These are phyloP conservation scores for Parnassius smintheus DNA, from an alignment of 2,888 invertebrate genomes.

Conservation along the genomic window DNA sequence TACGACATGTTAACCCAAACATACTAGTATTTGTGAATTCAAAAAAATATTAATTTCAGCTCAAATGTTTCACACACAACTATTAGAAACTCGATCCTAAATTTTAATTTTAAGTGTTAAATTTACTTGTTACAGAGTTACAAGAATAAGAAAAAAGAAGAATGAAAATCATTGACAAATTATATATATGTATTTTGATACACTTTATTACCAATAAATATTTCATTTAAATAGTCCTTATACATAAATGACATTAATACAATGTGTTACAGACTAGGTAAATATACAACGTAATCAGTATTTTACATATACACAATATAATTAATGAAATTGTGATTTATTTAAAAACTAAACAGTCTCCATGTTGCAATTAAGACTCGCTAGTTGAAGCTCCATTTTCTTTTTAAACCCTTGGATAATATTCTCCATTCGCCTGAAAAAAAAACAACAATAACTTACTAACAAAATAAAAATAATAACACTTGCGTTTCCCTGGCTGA, in stretches of 20 bases:
- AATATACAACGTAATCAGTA: conserved; percentile 3
- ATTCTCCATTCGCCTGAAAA: conserved; percentile 82
- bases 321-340: neutral
- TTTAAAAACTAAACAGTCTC: conserved; percentile 54
- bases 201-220: neutral
- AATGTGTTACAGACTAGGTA: conserved; percentile 9
- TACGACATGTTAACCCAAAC: no score
- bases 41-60: no score
- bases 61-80: no score
- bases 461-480: no score
- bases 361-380: conserved; percentile 81
- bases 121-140: conserved; percentile 48
- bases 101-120: neutral
- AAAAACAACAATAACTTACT: neutral
- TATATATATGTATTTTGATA: no score
- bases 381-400: conserved; percentile 85
- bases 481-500: no score
- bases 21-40: no score
- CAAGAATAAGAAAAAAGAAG: conserved; percentile 37
- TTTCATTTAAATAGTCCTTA: conserved; percentile 8
- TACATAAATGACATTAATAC: conserved; percentile 10
- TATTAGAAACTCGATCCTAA: no score
- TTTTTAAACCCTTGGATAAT: conserved; percentile 83
- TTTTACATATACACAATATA: neutral
- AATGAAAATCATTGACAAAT: conserved; percentile 26